These are phyloP conservation scores for Gymnoscopelus braueri DNA, from an alignment of 2,797 vertebrate genomes.

Conservation along the genomic window DNA sequence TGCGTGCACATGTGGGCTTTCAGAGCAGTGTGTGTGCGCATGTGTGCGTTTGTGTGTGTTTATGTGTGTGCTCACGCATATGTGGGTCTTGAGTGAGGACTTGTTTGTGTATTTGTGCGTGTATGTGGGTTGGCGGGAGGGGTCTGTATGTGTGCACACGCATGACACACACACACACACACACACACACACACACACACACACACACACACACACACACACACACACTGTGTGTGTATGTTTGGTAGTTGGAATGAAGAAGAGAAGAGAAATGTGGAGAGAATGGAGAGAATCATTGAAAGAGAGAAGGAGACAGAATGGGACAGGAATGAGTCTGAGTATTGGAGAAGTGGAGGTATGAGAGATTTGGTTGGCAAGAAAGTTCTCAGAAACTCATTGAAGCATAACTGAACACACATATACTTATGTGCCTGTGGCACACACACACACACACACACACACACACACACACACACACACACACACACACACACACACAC, in stretches of 20 bases:
- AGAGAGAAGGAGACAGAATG: conserved; percentile 39
- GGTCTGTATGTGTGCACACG: conserved; percentile 29
- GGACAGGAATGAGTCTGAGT: conserved; percentile 44
- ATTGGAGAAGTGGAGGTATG: conserved; percentile 56
- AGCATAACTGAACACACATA: conserved; percentile 44
- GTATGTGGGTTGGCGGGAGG: conserved; percentile 63
- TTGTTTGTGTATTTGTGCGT: conserved; percentile 73
- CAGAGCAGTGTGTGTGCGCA: conserved; percentile 19
- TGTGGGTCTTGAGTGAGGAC: conserved; percentile 67
- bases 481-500: conserved; percentile 25
- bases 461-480: conserved; percentile 21
- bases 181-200: too few relatives aligned
- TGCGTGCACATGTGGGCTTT: conserved; percentile 39
- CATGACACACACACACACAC: too few relatives aligned
- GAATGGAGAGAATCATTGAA: conserved; percentile 61
- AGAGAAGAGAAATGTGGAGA: conserved; percentile 47
- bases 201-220: too few relatives aligned
- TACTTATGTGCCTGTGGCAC: not conserved
- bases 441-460: conserved; percentile 39
- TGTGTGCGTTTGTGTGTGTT: conserved; percentile 36
- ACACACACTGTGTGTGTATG: conserved; percentile 21
- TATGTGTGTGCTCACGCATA: conserved; percentile 55
- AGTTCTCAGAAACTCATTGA: conserved; percentile 61
- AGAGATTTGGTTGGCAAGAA: conserved; percentile 52
- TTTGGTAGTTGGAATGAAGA: conserved; percentile 43